Conservation (phyloP, 2,888 invertebrate species). For the Ophonus ardosiacus region DNA sequence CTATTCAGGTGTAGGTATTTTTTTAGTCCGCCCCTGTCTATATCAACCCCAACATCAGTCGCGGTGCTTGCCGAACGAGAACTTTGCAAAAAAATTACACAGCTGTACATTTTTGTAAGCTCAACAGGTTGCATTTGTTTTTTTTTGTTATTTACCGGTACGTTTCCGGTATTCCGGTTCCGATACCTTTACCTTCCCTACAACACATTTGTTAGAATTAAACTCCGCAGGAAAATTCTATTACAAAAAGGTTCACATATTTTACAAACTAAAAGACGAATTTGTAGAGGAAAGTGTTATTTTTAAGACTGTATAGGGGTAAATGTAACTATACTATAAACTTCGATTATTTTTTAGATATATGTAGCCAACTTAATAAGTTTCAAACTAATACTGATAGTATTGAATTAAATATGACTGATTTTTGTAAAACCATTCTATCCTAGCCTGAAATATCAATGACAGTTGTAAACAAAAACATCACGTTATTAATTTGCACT, state of each 20-base stretch:
- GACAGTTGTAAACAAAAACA: no score
- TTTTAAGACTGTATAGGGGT: no score
- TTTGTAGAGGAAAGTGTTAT: no score
- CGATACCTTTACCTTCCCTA: conserved; percentile 23
- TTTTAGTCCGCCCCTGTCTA: conserved; percentile 45
- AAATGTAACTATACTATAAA: no score
- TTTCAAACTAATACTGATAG: no score
- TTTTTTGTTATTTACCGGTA: conserved; percentile 50
- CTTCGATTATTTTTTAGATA: no score
- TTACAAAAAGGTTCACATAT: not conserved
- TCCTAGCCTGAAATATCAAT: no score
- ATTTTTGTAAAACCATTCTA: no score
- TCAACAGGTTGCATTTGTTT: conserved; percentile 62
- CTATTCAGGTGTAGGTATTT: not conserved
- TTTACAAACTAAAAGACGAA: no score
- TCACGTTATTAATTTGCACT: no score
- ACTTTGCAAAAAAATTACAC: conserved; percentile 60
- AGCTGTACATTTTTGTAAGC: conserved; percentile 61
- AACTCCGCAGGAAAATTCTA: not conserved
- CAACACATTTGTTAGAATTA: conserved; percentile 14
- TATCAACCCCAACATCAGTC: conserved; percentile 48
- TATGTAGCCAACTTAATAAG: no score
- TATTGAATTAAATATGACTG: no score
- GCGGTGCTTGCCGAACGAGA: conserved; percentile 46
- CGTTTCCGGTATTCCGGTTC: conserved; percentile 38